Evolutionary conservation across 2,113 vertebrate species (phyloP), one percentile per base, ranked within the genome.

Genomic region (Burhinus bistriatus): DNA sequence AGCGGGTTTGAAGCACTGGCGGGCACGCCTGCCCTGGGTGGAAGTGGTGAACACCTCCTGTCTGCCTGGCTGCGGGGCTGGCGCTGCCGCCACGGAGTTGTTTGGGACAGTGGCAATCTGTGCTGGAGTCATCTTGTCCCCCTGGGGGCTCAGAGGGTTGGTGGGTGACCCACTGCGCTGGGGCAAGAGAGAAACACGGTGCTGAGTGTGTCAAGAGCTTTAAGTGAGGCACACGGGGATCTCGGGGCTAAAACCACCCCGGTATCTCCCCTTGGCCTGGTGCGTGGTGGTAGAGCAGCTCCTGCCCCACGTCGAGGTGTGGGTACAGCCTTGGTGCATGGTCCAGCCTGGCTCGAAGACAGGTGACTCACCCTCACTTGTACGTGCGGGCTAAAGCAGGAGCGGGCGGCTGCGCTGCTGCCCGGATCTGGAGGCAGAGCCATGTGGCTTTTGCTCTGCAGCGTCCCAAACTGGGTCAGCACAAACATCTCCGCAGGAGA

Each of bases 391-490:
- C 49, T 44, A 42, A n/a, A 52, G 61, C 36, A 10, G 36, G 81
- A 22, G 81, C 57, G 2, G 42, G 36, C 1, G 3, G 23, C 68
- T 32, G 55, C 3, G 2, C 61, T 45, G 66, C 49, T 4, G 44
- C 30, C 32, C 0, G 2, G 20, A 4, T 26, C 40, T 1, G 1
- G 75, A 45, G n/a, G 68, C 88, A 47, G 64, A 69, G 44, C 2
- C 6, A 40, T 0, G 32, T 6, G 18, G 59, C 80, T 62, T 59
- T 51, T 51, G 75, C 91, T 83, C 66, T 32, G 54, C 93, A 64
- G 70, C 9, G 3, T 94, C 93, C 88, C 97, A 81, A 70, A 77
- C 49, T 85, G 91, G 95, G 95, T 96, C 96, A 97, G 75, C 68
- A 4, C 87, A 95, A 85, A 83, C 96, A 93, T 92, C 93, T 96